A percentile compares a stretch with the other conserved stretches of the same genome.
Evolutionary conservation across 1,140 invertebrate genomes (phyloP).

Genomic region (Myzus persicae): DNA sequence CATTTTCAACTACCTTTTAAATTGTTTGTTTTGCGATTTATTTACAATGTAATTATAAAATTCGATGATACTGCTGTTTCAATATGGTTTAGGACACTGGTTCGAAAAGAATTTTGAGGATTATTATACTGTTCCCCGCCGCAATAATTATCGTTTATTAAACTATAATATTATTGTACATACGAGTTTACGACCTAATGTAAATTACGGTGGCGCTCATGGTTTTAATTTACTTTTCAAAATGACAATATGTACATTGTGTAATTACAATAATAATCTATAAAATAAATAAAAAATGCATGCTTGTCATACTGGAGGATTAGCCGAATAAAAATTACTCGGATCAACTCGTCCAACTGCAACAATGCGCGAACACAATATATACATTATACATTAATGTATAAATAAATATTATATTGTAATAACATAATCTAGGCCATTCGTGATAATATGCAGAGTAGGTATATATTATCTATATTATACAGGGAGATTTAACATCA

Average conservation of each 20-base stretch:
- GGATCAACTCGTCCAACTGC: not conserved
- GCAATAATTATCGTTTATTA: not conserved
- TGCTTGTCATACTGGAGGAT: not conserved
- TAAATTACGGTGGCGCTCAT: not conserved
- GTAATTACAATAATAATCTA: not conserved
- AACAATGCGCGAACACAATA: not conserved
- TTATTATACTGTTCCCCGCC: too few relatives aligned
- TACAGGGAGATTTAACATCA: not conserved
- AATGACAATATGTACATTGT: not conserved
- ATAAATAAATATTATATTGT: not conserved
- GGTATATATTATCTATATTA: not conserved
- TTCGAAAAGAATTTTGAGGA: not conserved
- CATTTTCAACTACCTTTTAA: not conserved
- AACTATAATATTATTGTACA: not conserved
- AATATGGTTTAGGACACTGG: not conserved
- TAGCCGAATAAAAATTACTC: not conserved
- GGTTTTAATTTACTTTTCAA: not conserved
- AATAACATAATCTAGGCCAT: not conserved
- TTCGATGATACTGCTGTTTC: not conserved
- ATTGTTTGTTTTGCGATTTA: not conserved
- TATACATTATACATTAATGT: too few relatives aligned
- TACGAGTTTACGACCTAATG: not conserved
- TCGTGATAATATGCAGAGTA: not conserved
- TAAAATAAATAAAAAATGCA: not conserved
- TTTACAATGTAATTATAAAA: not conserved